These are phyloP conservation scores for Eilema griseolum DNA, from an alignment of 2,888 invertebrate genomes.

Conservation along the genomic window DNA sequence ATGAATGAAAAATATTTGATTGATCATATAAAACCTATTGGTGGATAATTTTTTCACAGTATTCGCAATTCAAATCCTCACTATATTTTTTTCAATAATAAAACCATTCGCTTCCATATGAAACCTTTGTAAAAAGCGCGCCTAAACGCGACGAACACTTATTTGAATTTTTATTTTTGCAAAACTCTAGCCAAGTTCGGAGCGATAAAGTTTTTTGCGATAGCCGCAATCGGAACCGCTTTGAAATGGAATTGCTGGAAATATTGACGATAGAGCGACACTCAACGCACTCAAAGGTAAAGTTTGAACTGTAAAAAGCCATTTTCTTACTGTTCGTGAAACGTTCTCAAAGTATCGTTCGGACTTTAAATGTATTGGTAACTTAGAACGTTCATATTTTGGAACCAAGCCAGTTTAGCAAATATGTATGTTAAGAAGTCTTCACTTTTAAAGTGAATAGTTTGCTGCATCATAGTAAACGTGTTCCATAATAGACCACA, in stretches of 20 bases:
- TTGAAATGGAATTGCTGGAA: conserved; percentile 57
- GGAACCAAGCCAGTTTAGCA: background rate
- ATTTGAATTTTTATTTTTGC: conserved; percentile 33
- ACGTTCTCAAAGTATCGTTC: conserved; percentile 51
- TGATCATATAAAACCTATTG: too few relatives aligned
- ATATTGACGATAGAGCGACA: conserved; percentile 66
- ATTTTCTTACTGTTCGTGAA: conserved; percentile 61
- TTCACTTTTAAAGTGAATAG: background rate
- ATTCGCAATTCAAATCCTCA: background rate
- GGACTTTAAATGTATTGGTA: conserved; percentile 47
- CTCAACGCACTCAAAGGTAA: conserved; percentile 59
- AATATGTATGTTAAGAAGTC: background rate
- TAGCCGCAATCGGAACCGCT: conserved; percentile 43
- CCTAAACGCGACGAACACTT: conserved; percentile 37
- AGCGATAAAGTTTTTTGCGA: conserved; percentile 48
- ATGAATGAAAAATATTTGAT: too few relatives aligned
- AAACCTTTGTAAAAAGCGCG: conserved; percentile 29
- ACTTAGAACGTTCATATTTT: background rate
- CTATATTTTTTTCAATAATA: conserved; percentile 4
- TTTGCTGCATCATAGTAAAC: background rate
- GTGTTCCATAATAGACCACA: too few relatives aligned
- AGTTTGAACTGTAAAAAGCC: conserved; percentile 65
- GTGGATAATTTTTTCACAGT: background rate
- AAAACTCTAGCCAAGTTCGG: conserved; percentile 38
- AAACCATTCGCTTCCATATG: conserved; percentile 9